phyloP scores from a whole-genome alignment of 2,888 invertebrate species.

The Sesia apiformis region DNA sequence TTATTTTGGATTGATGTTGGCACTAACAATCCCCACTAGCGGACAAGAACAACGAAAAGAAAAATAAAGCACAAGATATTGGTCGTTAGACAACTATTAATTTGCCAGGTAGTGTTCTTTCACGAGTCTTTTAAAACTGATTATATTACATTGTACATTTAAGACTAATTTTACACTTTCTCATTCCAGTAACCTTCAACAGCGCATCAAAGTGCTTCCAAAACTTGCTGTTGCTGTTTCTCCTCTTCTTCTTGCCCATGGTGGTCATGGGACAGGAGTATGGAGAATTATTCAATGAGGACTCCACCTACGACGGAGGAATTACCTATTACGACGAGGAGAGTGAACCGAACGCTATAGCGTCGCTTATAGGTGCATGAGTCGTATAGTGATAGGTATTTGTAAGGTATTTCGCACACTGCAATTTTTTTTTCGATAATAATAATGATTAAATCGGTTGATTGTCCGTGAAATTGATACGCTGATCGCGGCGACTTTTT shows the following conservation, averaged over 20 bases:
- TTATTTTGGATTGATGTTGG: too few relatives aligned
- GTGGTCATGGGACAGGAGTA: conserved; percentile 36
- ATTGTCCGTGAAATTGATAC: too few relatives aligned
- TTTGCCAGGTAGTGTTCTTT: too few relatives aligned
- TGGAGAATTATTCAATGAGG: conserved; percentile 1
- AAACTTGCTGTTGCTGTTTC: conserved; percentile 45
- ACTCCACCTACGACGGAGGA: conserved; percentile 12
- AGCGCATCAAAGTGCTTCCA: conserved; percentile 29
- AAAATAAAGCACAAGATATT: too few relatives aligned
- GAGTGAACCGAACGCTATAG: conserved; percentile 13
- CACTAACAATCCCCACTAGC: too few relatives aligned
- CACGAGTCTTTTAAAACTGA: too few relatives aligned
- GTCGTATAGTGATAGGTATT: background rate
- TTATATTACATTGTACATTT: background rate
- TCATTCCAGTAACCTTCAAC: conserved; percentile 53
- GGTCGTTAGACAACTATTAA: too few relatives aligned
- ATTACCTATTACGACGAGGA: conserved; percentile 24
- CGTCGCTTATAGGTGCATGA: conserved; percentile 38
- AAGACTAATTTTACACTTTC: background rate
- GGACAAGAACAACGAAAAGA: too few relatives aligned
- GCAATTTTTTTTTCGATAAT: too few relatives aligned
- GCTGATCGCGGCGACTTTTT: too few relatives aligned
- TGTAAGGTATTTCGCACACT: too few relatives aligned
- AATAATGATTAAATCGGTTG: too few relatives aligned
- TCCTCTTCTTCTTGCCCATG: conserved; percentile 45